Conservation (phyloP, 2,113 vertebrate genomes). For the Seriola quinqueradiata region DNA sequence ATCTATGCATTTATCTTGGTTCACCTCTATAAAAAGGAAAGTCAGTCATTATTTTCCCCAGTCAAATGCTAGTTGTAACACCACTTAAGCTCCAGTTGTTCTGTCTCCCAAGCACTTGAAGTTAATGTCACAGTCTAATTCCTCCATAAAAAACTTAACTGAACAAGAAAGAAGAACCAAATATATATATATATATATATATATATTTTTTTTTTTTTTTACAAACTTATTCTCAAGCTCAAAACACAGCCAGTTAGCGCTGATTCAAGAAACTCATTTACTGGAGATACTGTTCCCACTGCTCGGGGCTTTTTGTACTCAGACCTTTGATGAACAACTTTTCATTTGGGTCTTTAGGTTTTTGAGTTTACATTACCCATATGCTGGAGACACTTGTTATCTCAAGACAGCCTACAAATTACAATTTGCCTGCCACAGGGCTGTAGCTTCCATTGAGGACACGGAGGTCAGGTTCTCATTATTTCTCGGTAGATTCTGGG, state of each 20-base stretch:
- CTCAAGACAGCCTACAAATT: conserved; percentile 16
- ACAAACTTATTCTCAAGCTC: conserved; percentile 16
- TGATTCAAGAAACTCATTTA: conserved; percentile 40
- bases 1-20: not conserved
- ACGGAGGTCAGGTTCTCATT: not conserved
- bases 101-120: not conserved
- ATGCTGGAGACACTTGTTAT: not conserved
- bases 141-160: not conserved
- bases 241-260: conserved; percentile 2
- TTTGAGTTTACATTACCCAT: conserved; percentile 37
- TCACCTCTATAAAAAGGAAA: not conserved
- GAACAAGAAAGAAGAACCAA: not conserved
- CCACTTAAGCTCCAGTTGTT: not conserved
- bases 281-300: conserved; percentile 10
- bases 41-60: not conserved
- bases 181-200: not conserved
- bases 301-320: conserved; percentile 39
- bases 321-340: conserved; percentile 47
- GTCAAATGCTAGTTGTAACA: not conserved
- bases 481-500: conserved; percentile 4
- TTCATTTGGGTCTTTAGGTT: conserved; percentile 32
- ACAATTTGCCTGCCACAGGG: not conserved
- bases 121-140: conserved; percentile 14
- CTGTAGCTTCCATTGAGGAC: not conserved
- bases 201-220: not conserved